These are phyloP conservation scores for Amphiprion percula DNA, from an alignment of 2,113 vertebrate species.

Conservation along the genomic window DNA sequence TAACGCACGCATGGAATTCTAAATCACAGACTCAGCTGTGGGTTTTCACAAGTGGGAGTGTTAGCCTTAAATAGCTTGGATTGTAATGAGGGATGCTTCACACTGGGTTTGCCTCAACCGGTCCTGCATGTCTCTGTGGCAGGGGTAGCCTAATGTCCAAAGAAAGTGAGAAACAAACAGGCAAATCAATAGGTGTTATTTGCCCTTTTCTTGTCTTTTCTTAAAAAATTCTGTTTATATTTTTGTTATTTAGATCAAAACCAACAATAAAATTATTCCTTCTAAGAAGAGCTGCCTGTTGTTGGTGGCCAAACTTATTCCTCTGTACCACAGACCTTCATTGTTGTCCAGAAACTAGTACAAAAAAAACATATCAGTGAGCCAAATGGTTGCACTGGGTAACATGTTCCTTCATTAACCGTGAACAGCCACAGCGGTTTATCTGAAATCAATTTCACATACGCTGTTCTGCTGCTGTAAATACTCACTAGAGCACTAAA, in stretches of 20 bases:
- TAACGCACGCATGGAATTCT: constrained; percentile 80
- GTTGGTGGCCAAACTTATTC: not conserved
- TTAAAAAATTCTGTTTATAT: not conserved
- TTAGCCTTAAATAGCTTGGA: constrained; percentile 76
- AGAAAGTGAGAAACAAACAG: constrained; percentile 16
- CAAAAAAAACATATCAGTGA: too few relatives aligned
- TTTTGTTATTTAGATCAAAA: not conserved
- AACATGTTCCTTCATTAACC: too few relatives aligned
- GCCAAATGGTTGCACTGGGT: too few relatives aligned
- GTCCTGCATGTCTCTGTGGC: constrained; percentile 23
- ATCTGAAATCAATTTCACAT: too few relatives aligned
- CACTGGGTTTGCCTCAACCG: constrained; percentile 47
- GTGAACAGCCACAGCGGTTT: too few relatives aligned
- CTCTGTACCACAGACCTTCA: not conserved
- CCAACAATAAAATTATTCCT: not conserved
- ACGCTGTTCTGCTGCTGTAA: too few relatives aligned
- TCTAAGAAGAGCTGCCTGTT: not conserved
- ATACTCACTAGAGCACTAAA: too few relatives aligned
- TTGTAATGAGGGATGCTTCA: constrained; percentile 64
- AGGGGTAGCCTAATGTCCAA: constrained; percentile 17
- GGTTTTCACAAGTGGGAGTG: constrained; percentile 78
- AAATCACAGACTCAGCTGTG: constrained; percentile 73
- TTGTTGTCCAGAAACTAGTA: too few relatives aligned
- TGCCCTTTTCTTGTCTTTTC: not conserved
- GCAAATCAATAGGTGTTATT: not conserved